Evolutionary conservation across 1,140 invertebrate species (phyloP).

Genomic region (Sitobion miscanthi): DNA sequence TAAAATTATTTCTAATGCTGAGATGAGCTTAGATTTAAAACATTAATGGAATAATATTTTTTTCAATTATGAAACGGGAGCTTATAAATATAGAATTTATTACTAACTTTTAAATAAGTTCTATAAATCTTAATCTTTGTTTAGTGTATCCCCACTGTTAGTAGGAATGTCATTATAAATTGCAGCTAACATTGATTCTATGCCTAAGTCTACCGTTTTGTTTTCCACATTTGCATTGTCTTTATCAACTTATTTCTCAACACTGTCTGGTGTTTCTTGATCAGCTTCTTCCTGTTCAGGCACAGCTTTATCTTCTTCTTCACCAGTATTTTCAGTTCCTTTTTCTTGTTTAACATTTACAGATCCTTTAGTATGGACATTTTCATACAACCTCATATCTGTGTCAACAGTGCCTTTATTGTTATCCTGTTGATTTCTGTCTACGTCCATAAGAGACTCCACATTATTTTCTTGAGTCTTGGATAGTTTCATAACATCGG

Average conservation of each 20-base stretch:
- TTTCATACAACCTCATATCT: constrained; percentile 28
- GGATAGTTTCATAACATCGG: neutral
- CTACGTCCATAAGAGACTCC: neutral
- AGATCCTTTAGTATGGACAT: neutral
- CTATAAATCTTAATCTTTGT: neutral
- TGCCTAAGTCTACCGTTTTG: constrained; percentile 44
- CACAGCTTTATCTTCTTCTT: neutral
- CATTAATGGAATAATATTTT: neutral
- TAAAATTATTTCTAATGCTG: no score
- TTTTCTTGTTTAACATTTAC: neutral
- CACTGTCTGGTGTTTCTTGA: neutral
- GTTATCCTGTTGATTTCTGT: neutral
- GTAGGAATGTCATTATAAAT: constrained; percentile 56
- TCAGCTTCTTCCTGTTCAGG: neutral
- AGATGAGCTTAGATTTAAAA: no score
- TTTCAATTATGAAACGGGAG: neutral
- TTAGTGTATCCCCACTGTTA: neutral
- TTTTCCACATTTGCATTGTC: neutral
- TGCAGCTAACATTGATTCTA: constrained; percentile 58
- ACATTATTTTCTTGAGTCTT: neutral
- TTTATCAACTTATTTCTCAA: neutral
- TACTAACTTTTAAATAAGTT: neutral
- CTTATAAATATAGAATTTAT: neutral
- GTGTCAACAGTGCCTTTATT: neutral
- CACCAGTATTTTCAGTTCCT: neutral